Evolutionary conservation across 2,797 vertebrate genomes (phyloP).

Genomic region (Parotocinclus haroldoi): DNA sequence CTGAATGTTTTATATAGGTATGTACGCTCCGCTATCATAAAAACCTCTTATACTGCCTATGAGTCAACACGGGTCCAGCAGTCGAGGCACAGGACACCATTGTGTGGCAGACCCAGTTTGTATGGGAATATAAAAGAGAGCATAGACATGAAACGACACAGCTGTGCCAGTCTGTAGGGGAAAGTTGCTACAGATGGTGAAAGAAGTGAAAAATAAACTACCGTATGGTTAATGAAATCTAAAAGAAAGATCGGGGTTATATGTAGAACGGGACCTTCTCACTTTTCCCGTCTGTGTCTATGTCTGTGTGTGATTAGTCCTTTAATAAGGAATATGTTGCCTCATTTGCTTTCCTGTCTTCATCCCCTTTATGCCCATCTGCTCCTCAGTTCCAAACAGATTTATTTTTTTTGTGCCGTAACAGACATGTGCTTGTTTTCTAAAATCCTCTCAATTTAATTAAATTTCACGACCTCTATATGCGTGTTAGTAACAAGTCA

Average conservation of each 20-base stretch:
- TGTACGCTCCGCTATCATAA: too few relatives aligned
- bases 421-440: slow-evolving; percentile 32
- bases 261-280: slow-evolving; percentile 39
- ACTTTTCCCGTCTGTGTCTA: slow-evolving; percentile 12
- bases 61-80: background rate
- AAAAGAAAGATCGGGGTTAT: slow-evolving; percentile 57
- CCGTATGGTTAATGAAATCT: slow-evolving; percentile 80
- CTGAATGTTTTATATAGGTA: too few relatives aligned
- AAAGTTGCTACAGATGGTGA: slow-evolving; percentile 79
- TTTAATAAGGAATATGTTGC: slow-evolving; percentile 41
- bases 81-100: slow-evolving; percentile 49
- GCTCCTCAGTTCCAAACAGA: slow-evolving; percentile 41
- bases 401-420: slow-evolving; percentile 36
- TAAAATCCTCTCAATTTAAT: slow-evolving; percentile 29
- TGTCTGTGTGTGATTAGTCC: slow-evolving; percentile 28
- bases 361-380: slow-evolving; percentile 47
- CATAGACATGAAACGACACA: slow-evolving; percentile 77
- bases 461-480: slow-evolving; percentile 25
- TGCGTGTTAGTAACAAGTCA: slow-evolving; percentile 30
- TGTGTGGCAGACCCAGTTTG: slow-evolving; percentile 53
- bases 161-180: slow-evolving; percentile 81
- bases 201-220: slow-evolving; percentile 66
- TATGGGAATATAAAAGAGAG: slow-evolving; percentile 70
- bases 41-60: too few relatives aligned
- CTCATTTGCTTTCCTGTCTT: slow-evolving; percentile 39